Base-by-base conservation (phyloP, 2,888 invertebrate species). In the Yponomeuta sedellus region DNA sequence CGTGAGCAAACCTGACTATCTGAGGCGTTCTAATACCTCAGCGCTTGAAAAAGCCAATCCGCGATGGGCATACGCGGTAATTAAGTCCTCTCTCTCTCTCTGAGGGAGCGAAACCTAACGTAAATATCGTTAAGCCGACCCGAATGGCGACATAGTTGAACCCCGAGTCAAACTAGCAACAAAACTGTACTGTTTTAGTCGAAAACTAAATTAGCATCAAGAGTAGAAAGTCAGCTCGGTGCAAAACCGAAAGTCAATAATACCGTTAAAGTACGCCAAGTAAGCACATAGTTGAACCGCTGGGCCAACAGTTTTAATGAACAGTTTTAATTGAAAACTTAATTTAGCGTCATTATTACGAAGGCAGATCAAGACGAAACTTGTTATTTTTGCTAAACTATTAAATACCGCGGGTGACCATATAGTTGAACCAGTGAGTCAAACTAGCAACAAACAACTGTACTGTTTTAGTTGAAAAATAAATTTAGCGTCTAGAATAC, bases 121-220 rank as follows among this genome's bases (percentile, higher is more conserved):
- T 16, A 12, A 5, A 5, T 16, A 16, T 44, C 4, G 10, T 1
- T 44, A 44, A 52, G 5, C 1, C 5, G 16, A 6, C 16, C 16
- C 16, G 12, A 52, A 8, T 52, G 1, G 12, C 10, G 16, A 34
- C 34, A 34, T 34, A 52, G 44, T 52, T 52, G 12, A 52, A 12
- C 16, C 44, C 12, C 16, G 16, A 16, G 12, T 16, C 16, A 16
- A 22, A 5, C 56, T 22, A 44, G 20, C 64, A 64, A 64, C 25
- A 56, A 20, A 20, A 64, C 22, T 64, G 44, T 64, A 12, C 44
- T 44, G 16, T 52, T 44, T 64, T 64, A 59, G 59, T 59, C 25
- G 11, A 8, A 59, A 59, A 59, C 25, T 34, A 10, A 34, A 34
- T 34, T 34, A 34, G 34, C 8, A 1, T 8, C 5, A 34, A 34